These are phyloP conservation scores for Brachionus koreanus DNA, from an alignment of 1,140 invertebrate genomes.

Conservation along the genomic window DNA sequence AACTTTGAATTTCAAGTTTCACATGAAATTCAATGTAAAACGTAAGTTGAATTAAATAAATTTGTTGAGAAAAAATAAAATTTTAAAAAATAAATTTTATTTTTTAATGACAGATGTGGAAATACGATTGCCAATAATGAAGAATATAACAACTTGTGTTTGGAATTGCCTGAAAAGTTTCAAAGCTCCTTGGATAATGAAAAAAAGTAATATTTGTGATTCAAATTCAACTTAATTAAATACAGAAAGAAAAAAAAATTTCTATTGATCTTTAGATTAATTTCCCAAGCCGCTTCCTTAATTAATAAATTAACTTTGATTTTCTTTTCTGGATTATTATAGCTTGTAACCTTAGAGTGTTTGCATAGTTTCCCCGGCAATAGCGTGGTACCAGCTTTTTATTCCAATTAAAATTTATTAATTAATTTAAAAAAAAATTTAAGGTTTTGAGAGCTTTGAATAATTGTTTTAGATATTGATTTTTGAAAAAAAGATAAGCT, in stretches of 20 bases:
- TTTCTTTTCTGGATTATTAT: neutral
- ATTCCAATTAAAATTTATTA: neutral
- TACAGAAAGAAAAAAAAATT: neutral
- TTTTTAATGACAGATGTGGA: neutral
- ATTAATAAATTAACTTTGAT: neutral
- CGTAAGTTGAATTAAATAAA: slow-evolving; percentile 45
- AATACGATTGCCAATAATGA: slow-evolving; percentile 26
- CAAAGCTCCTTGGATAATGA: slow-evolving; percentile 1
- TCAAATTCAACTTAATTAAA: neutral
- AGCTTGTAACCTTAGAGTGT: neutral
- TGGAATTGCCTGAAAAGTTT: slow-evolving; percentile 15
- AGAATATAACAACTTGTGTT: slow-evolving; percentile 43
- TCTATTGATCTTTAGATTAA: neutral
- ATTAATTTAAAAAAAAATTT: neutral
- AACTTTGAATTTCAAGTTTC: slow-evolving; percentile 56
- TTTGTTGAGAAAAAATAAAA: neutral
- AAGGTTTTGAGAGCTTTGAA: neutral
- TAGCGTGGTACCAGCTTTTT: neutral
- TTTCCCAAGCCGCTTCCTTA: neutral
- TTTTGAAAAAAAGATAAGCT: too few species aligned
- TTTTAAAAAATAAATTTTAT: neutral
- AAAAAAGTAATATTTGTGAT: slow-evolving; percentile 13
- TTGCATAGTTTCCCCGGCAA: neutral
- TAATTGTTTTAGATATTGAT: too few species aligned
- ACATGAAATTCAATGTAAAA: slow-evolving; percentile 49